Percentiles rank a stretch among this genome's conserved stretches.
phyloP scores from a whole-genome alignment of 2,113 vertebrate genomes.

The Andinoacara biseriatus region DNA sequence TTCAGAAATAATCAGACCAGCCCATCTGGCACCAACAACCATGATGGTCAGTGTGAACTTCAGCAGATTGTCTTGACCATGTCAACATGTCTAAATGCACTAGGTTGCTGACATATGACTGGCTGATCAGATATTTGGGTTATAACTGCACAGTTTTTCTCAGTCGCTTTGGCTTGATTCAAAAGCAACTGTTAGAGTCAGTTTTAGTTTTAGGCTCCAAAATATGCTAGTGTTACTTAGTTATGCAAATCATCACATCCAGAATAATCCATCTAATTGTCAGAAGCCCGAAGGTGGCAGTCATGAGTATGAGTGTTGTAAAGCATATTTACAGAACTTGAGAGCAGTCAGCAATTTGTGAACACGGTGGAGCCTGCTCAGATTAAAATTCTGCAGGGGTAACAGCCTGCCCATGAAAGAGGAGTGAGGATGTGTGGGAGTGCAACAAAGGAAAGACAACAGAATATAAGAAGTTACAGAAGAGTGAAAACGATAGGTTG shows the following conservation, averaged over 20 bases:
- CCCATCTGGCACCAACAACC: too few relatives aligned
- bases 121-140: too few relatives aligned
- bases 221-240: background rate
- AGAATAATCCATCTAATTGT: background rate
- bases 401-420: background rate
- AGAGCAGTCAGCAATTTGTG: background rate
- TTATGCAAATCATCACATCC: background rate
- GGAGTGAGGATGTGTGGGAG: background rate
- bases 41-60: too few relatives aligned
- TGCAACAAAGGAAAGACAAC: background rate
- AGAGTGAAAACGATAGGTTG: background rate
- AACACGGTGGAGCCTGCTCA: background rate
- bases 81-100: too few relatives aligned
- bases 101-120: too few relatives aligned
- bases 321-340: fast-evolving
- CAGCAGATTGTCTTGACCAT: too few relatives aligned
- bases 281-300: background rate
- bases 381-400: background rate
- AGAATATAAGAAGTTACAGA: background rate
- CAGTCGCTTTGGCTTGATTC: background rate
- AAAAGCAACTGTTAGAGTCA: background rate
- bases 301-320: fast-evolving
- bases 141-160: background rate
- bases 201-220: background rate
- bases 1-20: too few relatives aligned